phyloP scores from a whole-genome alignment of 2,888 invertebrate genomes.

The Noctua pronuba region DNA sequence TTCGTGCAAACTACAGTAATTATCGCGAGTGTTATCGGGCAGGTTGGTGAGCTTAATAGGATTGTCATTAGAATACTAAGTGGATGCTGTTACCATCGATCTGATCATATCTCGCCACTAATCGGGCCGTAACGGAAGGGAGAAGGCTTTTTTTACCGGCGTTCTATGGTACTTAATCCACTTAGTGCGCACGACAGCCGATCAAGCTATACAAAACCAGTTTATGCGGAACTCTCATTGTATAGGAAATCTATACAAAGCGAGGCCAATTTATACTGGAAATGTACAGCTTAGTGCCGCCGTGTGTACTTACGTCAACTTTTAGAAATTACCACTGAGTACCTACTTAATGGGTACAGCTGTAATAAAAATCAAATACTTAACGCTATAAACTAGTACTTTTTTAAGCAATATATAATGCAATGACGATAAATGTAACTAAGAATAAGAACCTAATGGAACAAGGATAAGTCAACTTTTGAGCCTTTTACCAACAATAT shows the following conservation, averaged over 20 bases:
- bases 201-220: too few relatives aligned
- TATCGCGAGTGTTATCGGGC: slow-evolving; percentile 26
- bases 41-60: slow-evolving; percentile 22
- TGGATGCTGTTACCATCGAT: slow-evolving; percentile 27
- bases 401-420: not conserved
- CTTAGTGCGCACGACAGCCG: too few relatives aligned
- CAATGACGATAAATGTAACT: not conserved
- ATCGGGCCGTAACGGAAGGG: not conserved
- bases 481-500: not conserved
- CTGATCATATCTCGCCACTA: slow-evolving; percentile 27
- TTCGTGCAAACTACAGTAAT: slow-evolving; percentile 16
- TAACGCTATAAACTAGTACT: not conserved
- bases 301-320: too few relatives aligned
- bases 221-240: too few relatives aligned
- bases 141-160: not conserved
- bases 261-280: too few relatives aligned
- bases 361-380: not conserved
- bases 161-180: too few relatives aligned
- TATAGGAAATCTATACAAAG: too few relatives aligned
- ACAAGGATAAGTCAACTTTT: not conserved
- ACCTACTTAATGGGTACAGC: not conserved
- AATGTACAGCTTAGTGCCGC: too few relatives aligned
- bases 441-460: too few relatives aligned
- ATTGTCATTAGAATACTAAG: slow-evolving; percentile 50
- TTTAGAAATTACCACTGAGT: not conserved